These are phyloP conservation scores for Catocala nupta DNA, from an alignment of 2,888 invertebrate species.

Conservation along the genomic window DNA sequence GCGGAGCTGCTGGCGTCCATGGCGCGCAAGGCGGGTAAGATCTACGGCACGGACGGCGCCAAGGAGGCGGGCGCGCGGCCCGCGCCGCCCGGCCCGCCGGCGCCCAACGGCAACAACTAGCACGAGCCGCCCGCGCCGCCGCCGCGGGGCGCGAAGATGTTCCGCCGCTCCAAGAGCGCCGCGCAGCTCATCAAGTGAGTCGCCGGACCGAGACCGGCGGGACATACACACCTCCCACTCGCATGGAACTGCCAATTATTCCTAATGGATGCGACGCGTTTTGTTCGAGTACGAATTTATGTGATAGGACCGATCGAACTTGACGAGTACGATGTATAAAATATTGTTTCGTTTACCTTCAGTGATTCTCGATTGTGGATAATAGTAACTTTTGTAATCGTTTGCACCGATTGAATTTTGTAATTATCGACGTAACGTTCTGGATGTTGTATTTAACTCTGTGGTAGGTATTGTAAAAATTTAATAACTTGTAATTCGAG, in stretches of 20 bases:
- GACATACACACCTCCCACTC: not conserved
- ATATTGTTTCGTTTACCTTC: conserved; percentile 69
- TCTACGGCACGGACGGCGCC: conserved; percentile 94
- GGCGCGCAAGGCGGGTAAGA: conserved; percentile 99
- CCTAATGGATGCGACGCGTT: conserved; percentile 75
- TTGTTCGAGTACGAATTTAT: conserved; percentile 78
- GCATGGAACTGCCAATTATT: conserved; percentile 79
- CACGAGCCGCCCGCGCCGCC: conserved; percentile 80
- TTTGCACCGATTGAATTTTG: conserved; percentile 84
- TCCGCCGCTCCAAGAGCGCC: conserved; percentile 87
- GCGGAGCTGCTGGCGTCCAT: conserved; percentile 98
- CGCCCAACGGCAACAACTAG: conserved; percentile 84
- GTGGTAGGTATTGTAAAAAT: conserved; percentile 83
- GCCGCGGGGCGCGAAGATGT: conserved; percentile 84
- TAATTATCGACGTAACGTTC: conserved; percentile 84
- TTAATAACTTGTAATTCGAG: conserved; percentile 79
- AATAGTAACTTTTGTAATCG: conserved; percentile 77
- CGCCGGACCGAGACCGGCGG: not conserved
- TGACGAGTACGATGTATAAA: conserved; percentile 66
- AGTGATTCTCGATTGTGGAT: conserved; percentile 69
- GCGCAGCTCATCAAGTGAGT: conserved; percentile 85
- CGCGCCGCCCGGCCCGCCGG: conserved; percentile 49
- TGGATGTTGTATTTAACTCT: conserved; percentile 85
- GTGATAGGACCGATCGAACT: conserved; percentile 77
- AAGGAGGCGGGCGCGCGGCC: conserved; percentile 63